phyloP scores from a whole-genome alignment of 1,140 invertebrate species.

The Elysia chlorotica region DNA sequence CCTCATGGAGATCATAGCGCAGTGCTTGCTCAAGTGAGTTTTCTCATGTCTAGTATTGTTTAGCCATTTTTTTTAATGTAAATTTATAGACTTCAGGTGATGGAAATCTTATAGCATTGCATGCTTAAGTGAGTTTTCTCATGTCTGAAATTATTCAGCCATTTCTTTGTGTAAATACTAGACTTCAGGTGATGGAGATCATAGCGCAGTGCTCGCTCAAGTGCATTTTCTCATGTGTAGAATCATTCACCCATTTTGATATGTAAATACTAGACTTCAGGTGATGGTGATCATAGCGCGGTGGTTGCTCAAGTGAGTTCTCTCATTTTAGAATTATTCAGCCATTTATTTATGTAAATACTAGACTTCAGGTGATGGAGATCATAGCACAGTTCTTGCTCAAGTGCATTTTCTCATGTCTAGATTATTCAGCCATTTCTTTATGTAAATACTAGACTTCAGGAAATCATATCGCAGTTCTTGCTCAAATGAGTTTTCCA shows the following conservation, averaged over 20 bases:
- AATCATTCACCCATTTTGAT: too few relatives aligned
- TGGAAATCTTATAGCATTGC: slow-evolving; percentile 86
- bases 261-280: too few relatives aligned
- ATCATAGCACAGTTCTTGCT: slow-evolving; percentile 82
- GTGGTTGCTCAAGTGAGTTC: slow-evolving; percentile 75
- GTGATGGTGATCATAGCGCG: slow-evolving; percentile 87
- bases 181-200: slow-evolving; percentile 81
- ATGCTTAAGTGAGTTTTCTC: slow-evolving; percentile 70
- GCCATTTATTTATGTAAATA: too few relatives aligned
- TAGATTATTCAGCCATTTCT: too few relatives aligned
- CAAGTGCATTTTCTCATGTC: slow-evolving; percentile 65
- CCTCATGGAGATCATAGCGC: slow-evolving; percentile 85
- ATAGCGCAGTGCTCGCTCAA: slow-evolving; percentile 82
- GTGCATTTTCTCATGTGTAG: slow-evolving; percentile 62
- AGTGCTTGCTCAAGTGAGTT: slow-evolving; percentile 76
- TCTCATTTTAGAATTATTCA: too few relatives aligned
- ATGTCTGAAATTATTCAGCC: too few relatives aligned
- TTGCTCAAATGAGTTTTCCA: slow-evolving; percentile 70
- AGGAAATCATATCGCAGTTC: slow-evolving; percentile 80
- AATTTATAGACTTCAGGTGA: slow-evolving; percentile 78
- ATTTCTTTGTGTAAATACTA: too few relatives aligned
- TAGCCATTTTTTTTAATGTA: too few relatives aligned
- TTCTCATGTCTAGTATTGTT: too few relatives aligned
- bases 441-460: too few relatives aligned
- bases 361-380: slow-evolving; percentile 83